A percentile compares a stretch with the other conserved stretches of the same genome.
phyloP scores from a whole-genome alignment of 2,113 vertebrate species.

The Athene cunicularia region DNA sequence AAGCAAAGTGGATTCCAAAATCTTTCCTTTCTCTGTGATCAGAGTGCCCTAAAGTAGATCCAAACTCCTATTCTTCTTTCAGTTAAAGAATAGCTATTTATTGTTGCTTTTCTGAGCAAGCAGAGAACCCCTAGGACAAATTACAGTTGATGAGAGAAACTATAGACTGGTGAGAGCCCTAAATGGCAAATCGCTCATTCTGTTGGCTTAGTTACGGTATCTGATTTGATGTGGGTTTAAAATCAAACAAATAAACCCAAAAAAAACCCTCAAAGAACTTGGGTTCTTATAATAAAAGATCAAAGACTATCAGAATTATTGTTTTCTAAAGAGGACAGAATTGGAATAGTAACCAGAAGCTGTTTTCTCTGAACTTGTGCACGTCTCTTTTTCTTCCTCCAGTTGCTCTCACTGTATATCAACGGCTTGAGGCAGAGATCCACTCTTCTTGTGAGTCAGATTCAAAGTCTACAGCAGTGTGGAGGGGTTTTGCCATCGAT shows the following conservation, averaged over 20 bases:
- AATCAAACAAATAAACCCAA: neutral
- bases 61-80: neutral
- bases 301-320: neutral
- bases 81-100: neutral
- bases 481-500: neutral
- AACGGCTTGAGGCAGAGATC: neutral
- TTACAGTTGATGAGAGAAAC: neutral
- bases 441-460: neutral
- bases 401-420: neutral
- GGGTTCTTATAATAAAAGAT: neutral
- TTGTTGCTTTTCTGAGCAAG: neutral
- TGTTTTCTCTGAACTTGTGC: neutral
- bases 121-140: neutral
- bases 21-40: neutral
- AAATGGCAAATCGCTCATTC: neutral
- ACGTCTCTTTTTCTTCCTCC: neutral
- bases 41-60: neutral
- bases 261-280: neutral
- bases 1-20: neutral
- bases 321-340: neutral
- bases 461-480: neutral
- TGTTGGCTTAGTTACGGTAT: neutral
- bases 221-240: neutral
- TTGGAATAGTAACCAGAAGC: neutral
- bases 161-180: neutral